These are phyloP conservation scores for Callionymus lyra DNA, from an alignment of 2,113 vertebrate genomes.

Conservation along the genomic window DNA sequence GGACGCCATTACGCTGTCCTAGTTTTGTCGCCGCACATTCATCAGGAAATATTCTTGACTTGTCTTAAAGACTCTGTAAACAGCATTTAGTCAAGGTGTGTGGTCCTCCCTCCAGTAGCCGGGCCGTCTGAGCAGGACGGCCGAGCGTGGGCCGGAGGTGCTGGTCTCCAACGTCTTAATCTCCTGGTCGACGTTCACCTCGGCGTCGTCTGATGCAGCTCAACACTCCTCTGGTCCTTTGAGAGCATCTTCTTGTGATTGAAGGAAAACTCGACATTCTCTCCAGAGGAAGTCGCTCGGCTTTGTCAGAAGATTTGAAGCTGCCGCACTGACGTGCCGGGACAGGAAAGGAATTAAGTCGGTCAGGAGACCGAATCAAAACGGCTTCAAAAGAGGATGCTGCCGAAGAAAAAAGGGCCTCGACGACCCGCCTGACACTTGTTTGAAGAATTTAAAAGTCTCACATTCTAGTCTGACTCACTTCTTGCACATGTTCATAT, in stretches of 20 bases:
- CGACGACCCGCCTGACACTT: too few relatives aligned
- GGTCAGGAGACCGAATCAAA: slow-evolving; percentile 31
- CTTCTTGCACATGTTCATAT: too few relatives aligned
- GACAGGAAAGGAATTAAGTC: slow-evolving; percentile 63
- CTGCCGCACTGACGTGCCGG: slow-evolving; percentile 46
- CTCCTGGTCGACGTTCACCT: too few relatives aligned
- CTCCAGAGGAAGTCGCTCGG: slow-evolving; percentile 30
- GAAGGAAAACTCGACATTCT: too few relatives aligned
- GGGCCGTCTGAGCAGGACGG: slow-evolving; percentile 17
- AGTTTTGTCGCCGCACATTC: slow-evolving; percentile 68
- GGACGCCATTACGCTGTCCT: slow-evolving; percentile 74
- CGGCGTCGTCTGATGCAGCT: background rate
- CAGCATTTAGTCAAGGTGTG: slow-evolving; percentile 65
- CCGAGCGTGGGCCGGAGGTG: too few relatives aligned
- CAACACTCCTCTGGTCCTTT: slow-evolving; percentile 8
- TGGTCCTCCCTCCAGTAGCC: slow-evolving; percentile 48
- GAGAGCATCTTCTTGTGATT: background rate
- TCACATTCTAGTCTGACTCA: too few relatives aligned
- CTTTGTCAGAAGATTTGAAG: slow-evolving; percentile 61
- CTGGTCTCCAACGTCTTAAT: too few relatives aligned
- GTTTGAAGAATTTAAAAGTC: too few relatives aligned
- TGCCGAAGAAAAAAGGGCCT: slow-evolving; percentile 23
- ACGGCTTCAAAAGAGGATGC: slow-evolving; percentile 33
- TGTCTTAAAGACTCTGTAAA: slow-evolving; percentile 61
- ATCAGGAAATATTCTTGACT: slow-evolving; percentile 69